Conservation (phyloP, 1,140 invertebrate species). For the Drosophila murphyi region DNA sequence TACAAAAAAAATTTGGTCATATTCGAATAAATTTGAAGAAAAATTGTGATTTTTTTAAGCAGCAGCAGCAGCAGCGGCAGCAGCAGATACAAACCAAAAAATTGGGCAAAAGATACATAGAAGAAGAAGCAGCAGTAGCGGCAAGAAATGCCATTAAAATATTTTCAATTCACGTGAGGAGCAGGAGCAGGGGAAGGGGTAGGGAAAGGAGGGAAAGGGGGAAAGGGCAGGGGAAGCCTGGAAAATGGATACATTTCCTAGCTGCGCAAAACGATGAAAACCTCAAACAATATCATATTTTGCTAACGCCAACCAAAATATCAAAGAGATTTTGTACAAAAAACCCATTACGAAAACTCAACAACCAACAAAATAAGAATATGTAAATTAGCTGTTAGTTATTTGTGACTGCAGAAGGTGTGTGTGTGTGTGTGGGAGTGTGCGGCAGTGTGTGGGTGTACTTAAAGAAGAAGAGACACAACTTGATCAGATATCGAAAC, state of each 20-base stretch:
- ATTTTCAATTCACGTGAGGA: too few relatives aligned
- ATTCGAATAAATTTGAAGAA: conserved; percentile 5
- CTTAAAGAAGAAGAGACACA: background rate
- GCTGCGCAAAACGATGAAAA: background rate
- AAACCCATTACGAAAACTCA: background rate
- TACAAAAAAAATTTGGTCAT: background rate
- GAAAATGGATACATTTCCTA: background rate
- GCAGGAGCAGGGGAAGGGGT: too few relatives aligned
- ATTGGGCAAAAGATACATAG: background rate
- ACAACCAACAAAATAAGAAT: background rate
- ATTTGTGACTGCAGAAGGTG: background rate
- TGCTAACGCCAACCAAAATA: background rate
- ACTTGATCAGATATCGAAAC: background rate
- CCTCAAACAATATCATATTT: background rate
- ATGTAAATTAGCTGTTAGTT: conserved; percentile 6
- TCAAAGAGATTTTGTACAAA: background rate
- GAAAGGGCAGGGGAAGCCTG: background rate
- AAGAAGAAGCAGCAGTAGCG: too few relatives aligned
- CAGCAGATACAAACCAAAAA: background rate
- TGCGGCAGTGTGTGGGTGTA: background rate
- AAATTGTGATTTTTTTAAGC: background rate
- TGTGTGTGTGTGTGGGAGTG: background rate
- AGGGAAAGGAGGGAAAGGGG: too few relatives aligned
- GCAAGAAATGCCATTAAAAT: background rate
- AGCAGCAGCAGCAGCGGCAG: background rate